These are phyloP conservation scores for Coenonympha glycerion DNA, from an alignment of 2,888 invertebrate genomes.

Conservation along the genomic window DNA sequence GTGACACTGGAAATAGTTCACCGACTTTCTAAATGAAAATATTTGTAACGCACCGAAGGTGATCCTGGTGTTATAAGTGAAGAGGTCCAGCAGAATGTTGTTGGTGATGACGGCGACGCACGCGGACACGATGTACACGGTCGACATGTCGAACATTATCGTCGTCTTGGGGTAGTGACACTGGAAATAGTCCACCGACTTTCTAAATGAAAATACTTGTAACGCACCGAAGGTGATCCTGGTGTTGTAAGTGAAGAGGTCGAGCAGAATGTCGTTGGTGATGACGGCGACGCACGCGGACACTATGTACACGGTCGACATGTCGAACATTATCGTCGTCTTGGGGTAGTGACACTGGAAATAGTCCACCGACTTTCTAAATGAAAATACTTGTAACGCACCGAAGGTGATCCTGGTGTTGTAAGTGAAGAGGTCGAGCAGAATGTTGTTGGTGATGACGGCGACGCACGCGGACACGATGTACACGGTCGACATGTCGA, in stretches of 20 bases:
- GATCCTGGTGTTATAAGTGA: too few species aligned
- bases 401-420: too few species aligned
- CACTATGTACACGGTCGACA: conserved; percentile 95
- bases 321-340: conserved; percentile 82
- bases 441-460: conserved; percentile 88
- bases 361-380: too few species aligned
- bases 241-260: too few species aligned
- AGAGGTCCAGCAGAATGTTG: conserved; percentile 87
- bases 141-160: conserved; percentile 94
- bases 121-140: conserved; percentile 93
- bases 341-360: conserved; percentile 90
- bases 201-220: too few species aligned
- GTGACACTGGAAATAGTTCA: conserved; percentile 91
- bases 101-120: conserved; percentile 90
- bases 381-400: too few species aligned
- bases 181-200: conserved; percentile 95
- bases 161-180: conserved; percentile 87
- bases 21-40: conserved; percentile 96
- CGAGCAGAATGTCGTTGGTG: conserved; percentile 87
- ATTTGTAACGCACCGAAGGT: too few species aligned
- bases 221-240: too few species aligned
- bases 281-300: conserved; percentile 91
- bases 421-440: too few species aligned
- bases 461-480: conserved; percentile 92
- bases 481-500: conserved; percentile 96